phyloP scores from a whole-genome alignment of 2,888 invertebrate genomes.

The Pimpla rufipes region DNA sequence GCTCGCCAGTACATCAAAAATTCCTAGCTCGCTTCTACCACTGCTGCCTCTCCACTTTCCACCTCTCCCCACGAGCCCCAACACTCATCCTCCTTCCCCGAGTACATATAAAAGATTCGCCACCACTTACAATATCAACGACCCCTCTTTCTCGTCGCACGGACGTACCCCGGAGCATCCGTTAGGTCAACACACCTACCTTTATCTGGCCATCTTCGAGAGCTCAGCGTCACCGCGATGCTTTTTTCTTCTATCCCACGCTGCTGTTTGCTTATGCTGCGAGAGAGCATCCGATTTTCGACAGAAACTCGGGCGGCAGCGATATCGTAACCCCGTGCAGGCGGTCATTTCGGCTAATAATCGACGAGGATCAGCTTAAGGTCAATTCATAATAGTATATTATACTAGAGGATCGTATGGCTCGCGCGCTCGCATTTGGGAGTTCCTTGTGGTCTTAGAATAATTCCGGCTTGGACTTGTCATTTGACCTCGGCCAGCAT shows the following conservation, averaged over 20 bases:
- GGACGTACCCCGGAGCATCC: conserved; percentile 18
- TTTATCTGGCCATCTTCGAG: conserved; percentile 14
- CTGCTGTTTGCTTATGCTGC: background rate
- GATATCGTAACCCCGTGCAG: background rate
- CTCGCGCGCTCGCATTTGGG: no score
- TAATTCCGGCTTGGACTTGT: no score
- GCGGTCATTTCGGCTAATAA: background rate
- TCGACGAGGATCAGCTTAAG: background rate
- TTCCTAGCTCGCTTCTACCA: conserved; percentile 80
- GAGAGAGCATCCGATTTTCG: background rate
- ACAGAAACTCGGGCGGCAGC: background rate
- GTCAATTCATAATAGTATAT: background rate
- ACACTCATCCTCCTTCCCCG: conserved; percentile 76
- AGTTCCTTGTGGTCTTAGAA: no score
- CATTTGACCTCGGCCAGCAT: no score
- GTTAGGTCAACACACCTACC: conserved; percentile 37
- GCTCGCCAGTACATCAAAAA: conserved; percentile 84
- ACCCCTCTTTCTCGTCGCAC: conserved; percentile 52
- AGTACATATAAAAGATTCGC: conserved; percentile 82
- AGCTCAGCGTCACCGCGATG: background rate
- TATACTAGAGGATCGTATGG: no score
- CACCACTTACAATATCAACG: conserved; percentile 84
- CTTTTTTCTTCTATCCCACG: conserved; percentile 2
- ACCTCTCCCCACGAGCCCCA: conserved; percentile 29
- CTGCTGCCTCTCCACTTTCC: conserved; percentile 11